These are phyloP conservation scores for Microplitis demolitor DNA, from an alignment of 1,140 invertebrate species.

Conservation along the genomic window DNA sequence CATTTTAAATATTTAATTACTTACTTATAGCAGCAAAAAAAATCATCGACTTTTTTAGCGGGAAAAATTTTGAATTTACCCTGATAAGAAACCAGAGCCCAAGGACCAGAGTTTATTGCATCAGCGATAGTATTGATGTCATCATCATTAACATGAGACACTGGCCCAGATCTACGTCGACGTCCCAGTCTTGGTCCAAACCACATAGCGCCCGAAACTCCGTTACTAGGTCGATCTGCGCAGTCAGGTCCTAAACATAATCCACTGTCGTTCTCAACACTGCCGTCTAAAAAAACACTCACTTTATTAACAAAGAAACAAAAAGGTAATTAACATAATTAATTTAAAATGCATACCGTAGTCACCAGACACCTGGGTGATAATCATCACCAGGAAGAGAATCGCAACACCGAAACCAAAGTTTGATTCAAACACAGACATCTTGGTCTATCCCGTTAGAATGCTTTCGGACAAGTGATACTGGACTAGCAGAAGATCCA, in stretches of 20 bases:
- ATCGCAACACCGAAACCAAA: conserved; percentile 11
- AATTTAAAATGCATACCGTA: conserved; percentile 41
- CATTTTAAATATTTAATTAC: neutral
- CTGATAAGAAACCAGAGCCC: conserved; percentile 44
- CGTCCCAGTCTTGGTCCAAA: conserved; percentile 56
- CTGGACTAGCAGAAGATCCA: neutral
- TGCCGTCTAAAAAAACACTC: neutral
- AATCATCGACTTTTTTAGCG: neutral
- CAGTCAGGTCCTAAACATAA: conserved; percentile 44
- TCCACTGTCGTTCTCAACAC: conserved; percentile 30
- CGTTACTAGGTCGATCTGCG: conserved; percentile 39
- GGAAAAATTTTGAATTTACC: conserved; percentile 24
- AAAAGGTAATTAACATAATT: neutral
- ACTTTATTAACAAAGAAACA: neutral
- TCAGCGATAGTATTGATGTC: conserved; percentile 44
- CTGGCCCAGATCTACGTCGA: conserved; percentile 45
- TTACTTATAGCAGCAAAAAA: neutral
- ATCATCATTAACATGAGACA: conserved; percentile 30
- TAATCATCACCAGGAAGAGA: conserved; percentile 29
- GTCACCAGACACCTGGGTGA: conserved; percentile 36
- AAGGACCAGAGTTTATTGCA: conserved; percentile 37
- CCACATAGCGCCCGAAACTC: conserved; percentile 51
- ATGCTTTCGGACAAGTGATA: conserved; percentile 37
- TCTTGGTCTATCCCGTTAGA: conserved; percentile 17
- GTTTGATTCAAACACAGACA: neutral